Base-by-base conservation (phyloP, 1,140 invertebrate species). In the Chironomus tepperi region DNA sequence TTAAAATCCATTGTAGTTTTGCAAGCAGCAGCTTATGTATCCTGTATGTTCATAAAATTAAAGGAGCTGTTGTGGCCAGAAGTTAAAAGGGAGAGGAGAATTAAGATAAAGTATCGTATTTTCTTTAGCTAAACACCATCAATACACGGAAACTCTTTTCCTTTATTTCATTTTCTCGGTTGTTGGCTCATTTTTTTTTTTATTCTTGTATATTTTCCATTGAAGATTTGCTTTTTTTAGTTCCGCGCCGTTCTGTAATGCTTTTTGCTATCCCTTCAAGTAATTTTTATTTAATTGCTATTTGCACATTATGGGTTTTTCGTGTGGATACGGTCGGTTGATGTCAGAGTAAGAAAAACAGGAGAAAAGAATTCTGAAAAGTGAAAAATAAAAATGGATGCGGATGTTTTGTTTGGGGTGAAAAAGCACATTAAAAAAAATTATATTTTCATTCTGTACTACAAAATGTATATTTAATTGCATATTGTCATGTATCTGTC, bases 251-350 rank as follows among this genome's bases (percentile, higher is more conserved):
- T 34, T 34, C 24, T 70, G 9, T 9, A 21, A 18, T 19, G 16
- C 8, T 18, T 70, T 19, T 9, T 70, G 65, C 47, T 57, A 70
- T 70, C 65, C 65, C 65, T 70, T 21, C 16, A 70, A 70, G 65
- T 70, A 70, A 70, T 70, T 70, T 21, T 70, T 70, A 70, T 70
- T 70, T 70, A 70, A 70, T 70, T 70, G 65, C 65, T 70, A 70
- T 70, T 70, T 70, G 65, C 65, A 70, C 65, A 70, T 70, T 70
- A 70, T 70, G 65, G 65, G 16, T 70, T 70, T 70, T 70, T 70
- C 65, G 65, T 70, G 16, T 10, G 9, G 65, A 21, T 70, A 57
- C n/a, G 18, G 7, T 18, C 18, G 24, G 24, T 34, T 5, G 24
- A 34, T 34, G 24, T 34, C 24, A 34, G 24, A 34, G 24, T 16